Base-by-base conservation (phyloP, 2,888 invertebrate species). In the Watsonalla cultraria region DNA sequence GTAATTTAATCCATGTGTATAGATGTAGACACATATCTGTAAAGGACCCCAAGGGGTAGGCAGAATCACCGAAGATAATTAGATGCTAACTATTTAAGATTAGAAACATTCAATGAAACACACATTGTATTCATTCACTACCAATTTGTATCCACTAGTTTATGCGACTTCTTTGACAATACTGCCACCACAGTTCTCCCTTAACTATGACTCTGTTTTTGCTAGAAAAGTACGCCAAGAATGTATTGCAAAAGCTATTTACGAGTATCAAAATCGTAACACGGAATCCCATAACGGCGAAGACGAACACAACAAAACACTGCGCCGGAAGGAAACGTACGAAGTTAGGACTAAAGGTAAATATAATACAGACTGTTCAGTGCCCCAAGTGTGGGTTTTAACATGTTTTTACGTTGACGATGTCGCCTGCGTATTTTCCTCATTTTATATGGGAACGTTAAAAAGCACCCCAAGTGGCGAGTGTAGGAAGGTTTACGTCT, bases 181-280 rank as follows among this genome's bases (percentile, higher is more conserved):
- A 24, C 46, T 11, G 7, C 14, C 8, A 15, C 7, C 8, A 42
- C 35, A 13, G 11, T 0, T 34, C 24, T 6, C 14, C 2, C n/a
- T 5, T 24, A 14, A 46, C 46, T 24, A 24, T 50, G 45, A 49
- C 13, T 11, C 13, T 55, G 34, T 49, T 58, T 14, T 35, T 49
- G 15, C 52, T 57, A 75, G 74, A 42, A 58, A 54, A 42, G 51
- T 54, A 5, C 68, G 61, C 0, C 54, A 64, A 50, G 65, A 69
- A 52, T 76, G 75, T 66, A 49, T 68, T 39, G 34, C 50, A 34
- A 56, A 58, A 5, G 24, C 53, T 6, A 54, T 51, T 34, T 47
- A 37, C 45, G 34, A 47, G 24, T 37, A 45, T 34, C 47, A 45
- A 34, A 45, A n/a, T 35, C 6, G 15, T 24, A 50, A 50, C 11